These are phyloP conservation scores for Trachurus trachurus DNA, from an alignment of 2,797 vertebrate species.

Conservation along the genomic window DNA sequence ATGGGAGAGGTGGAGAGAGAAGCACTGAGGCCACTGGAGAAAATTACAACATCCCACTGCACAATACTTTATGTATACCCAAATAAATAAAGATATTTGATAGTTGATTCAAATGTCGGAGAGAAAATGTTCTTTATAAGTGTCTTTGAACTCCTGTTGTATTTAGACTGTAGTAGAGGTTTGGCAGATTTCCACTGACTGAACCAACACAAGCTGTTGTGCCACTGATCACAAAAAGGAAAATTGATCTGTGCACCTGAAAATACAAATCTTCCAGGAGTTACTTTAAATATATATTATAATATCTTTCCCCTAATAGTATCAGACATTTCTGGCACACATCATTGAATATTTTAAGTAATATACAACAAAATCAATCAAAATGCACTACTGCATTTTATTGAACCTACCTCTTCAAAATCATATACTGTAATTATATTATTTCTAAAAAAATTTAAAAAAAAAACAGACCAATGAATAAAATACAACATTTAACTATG, in stretches of 20 bases:
- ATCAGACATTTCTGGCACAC: neutral
- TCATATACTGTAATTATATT: neutral
- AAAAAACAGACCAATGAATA: neutral
- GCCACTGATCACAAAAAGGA: no score
- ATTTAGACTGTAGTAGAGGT: neutral
- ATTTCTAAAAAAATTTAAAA: no score
- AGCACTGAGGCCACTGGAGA: constrained; percentile 7
- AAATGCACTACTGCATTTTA: neutral
- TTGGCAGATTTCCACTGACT: neutral
- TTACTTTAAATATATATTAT: no score
- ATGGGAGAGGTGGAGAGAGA: constrained; percentile 33
- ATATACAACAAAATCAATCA: neutral
- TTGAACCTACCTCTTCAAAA: neutral
- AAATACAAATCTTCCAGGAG: no score
- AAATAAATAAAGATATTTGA: no score
- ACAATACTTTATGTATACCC: neutral
- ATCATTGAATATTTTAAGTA: neutral
- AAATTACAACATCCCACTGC: neutral
- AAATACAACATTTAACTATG: neutral
- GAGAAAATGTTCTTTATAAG: neutral
- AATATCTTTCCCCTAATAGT: no score
- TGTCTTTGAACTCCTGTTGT: neutral
- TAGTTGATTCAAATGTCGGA: neutral
- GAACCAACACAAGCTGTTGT: neutral
- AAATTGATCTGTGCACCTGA: no score